These are phyloP conservation scores for Graphium colonna DNA, from an alignment of 2,888 invertebrate genomes.

Conservation along the genomic window DNA sequence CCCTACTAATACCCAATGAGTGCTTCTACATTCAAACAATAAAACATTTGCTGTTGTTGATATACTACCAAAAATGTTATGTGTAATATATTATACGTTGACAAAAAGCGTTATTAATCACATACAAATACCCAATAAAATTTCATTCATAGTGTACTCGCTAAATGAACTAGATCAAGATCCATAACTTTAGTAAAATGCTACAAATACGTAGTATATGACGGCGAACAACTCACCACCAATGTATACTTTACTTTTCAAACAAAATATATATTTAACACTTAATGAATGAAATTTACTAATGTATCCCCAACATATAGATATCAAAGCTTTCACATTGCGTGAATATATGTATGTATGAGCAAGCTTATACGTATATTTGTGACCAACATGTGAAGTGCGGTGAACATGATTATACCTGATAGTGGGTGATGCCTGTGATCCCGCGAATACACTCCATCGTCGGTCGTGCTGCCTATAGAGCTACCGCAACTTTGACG, in stretches of 20 bases:
- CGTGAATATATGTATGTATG: conserved; percentile 2
- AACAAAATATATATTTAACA: no score
- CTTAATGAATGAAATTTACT: conserved; percentile 10
- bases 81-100: conserved; percentile 11
- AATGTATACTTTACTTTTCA: no score
- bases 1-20: no score
- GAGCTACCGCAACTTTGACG: conserved; percentile 72
- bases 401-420: conserved; percentile 41
- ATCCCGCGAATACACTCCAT: conserved; percentile 65
- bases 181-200: no score
- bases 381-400: neutral
- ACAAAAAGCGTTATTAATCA: conserved; percentile 22
- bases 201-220: no score
- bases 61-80: conserved; percentile 13
- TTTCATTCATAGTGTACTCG: conserved; percentile 2
- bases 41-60: neutral
- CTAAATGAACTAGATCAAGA: no score
- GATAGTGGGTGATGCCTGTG: conserved; percentile 61
- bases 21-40: neutral
- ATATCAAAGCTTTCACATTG: conserved; percentile 16
- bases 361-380: neutral
- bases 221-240: no score
- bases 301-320: conserved; percentile 2
- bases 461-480: conserved; percentile 66
- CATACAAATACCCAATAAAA: conserved; percentile 10